Evolutionary conservation across 2,888 invertebrate genomes (phyloP).

Genomic region (Lycia hirtaria): DNA sequence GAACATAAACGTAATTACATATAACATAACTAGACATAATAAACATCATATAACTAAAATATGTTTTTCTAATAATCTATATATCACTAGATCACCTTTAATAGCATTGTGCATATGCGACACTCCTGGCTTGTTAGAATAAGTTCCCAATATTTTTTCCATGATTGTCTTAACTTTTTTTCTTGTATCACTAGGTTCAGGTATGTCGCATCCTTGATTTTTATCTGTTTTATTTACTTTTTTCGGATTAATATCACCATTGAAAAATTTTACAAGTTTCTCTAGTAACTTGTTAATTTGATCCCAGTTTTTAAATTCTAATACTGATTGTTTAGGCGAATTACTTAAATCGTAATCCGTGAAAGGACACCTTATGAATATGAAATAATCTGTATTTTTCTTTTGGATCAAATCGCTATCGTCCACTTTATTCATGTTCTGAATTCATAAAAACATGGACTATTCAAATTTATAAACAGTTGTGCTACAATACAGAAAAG

Average conservation of each 20-base stretch:
- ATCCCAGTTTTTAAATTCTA: constrained; percentile 86
- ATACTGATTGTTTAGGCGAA: constrained; percentile 72
- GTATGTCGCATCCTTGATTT: constrained; percentile 34
- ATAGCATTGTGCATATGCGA: constrained; percentile 71
- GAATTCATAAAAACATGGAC: constrained; percentile 31
- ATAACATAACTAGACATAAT: not conserved
- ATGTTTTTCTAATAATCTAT: not conserved
- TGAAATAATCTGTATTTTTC: constrained; percentile 74
- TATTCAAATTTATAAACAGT: too few relatives aligned
- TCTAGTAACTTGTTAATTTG: constrained; percentile 61
- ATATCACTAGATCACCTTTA: constrained; percentile 59
- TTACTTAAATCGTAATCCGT: constrained; percentile 81
- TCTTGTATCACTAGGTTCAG: constrained; percentile 46
- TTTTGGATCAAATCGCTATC: constrained; percentile 45
- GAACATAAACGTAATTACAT: too few relatives aligned
- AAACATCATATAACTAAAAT: not conserved
- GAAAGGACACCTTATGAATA: constrained; percentile 84
- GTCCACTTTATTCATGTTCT: constrained; percentile 45
- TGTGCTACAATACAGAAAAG: too few relatives aligned
- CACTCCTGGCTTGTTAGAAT: constrained; percentile 56
- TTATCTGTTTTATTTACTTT: constrained; percentile 39
- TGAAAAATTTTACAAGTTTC: constrained; percentile 66
- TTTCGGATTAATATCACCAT: constrained; percentile 55
- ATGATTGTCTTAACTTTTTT: constrained; percentile 74
- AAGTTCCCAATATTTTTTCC: constrained; percentile 68